These are phyloP conservation scores for Craterocephalus amniculus DNA, from an alignment of 2,797 vertebrate genomes.

Conservation along the genomic window DNA sequence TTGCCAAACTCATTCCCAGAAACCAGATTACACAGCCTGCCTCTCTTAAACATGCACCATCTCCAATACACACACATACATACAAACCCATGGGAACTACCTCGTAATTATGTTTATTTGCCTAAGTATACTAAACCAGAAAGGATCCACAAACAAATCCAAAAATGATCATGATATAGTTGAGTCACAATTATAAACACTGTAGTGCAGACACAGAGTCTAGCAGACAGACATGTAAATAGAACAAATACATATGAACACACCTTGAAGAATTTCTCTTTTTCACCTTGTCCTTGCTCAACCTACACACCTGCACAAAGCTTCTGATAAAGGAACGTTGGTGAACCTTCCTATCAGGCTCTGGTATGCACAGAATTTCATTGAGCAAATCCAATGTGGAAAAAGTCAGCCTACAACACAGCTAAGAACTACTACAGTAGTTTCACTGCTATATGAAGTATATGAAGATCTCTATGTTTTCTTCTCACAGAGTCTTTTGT, in stretches of 20 bases:
- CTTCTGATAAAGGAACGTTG: slow-evolving; percentile 42
- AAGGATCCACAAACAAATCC: slow-evolving; percentile 44
- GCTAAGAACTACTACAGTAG: too few relatives aligned
- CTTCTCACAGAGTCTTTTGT: slow-evolving; percentile 19
- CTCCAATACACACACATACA: slow-evolving; percentile 8
- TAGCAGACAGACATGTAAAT: slow-evolving; percentile 20
- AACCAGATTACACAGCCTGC: slow-evolving; percentile 65
- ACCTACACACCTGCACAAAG: slow-evolving; percentile 51
- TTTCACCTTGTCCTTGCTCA: slow-evolving; percentile 59
- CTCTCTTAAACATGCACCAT: slow-evolving; percentile 51
- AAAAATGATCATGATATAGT: slow-evolving; percentile 33
- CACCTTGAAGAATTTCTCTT: slow-evolving; percentile 36
- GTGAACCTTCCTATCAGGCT: slow-evolving; percentile 7
- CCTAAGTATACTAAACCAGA: slow-evolving; percentile 32
- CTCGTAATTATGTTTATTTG: slow-evolving; percentile 29
- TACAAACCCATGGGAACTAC: slow-evolving; percentile 1
- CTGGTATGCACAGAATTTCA: slow-evolving; percentile 21
- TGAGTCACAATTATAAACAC: not conserved
- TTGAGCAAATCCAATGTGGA: slow-evolving; percentile 14
- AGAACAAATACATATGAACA: slow-evolving; percentile 21
- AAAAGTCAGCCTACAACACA: slow-evolving; percentile 17
- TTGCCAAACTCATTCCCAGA: slow-evolving; percentile 68
- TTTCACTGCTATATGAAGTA: slow-evolving; percentile 2
- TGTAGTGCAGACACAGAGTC: slow-evolving; percentile 6
- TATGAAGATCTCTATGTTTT: slow-evolving; percentile 20